Conservation (phyloP, 2,888 invertebrate genomes). For the Phalera bucephala region DNA sequence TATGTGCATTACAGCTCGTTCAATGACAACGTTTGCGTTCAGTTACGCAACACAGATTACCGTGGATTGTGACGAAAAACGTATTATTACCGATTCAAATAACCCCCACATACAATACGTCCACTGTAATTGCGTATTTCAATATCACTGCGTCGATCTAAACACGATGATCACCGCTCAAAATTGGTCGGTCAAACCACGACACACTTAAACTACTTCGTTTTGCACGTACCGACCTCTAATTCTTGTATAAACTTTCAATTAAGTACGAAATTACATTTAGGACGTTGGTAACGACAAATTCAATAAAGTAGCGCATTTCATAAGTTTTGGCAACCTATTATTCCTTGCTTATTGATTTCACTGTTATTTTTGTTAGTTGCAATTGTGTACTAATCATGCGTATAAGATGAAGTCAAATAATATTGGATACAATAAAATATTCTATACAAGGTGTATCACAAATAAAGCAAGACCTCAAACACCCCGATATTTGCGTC, state of each 20-base stretch:
- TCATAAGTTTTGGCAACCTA: constrained; percentile 14
- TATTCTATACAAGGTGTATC: too few species aligned
- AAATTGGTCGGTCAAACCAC: constrained; percentile 7
- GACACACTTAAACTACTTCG: constrained; percentile 14
- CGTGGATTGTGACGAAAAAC: constrained; percentile 58
- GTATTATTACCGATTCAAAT: constrained; percentile 48
- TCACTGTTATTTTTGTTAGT: constrained; percentile 12
- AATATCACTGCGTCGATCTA: constrained; percentile 21
- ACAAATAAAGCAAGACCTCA: too few species aligned
- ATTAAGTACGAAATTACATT: constrained; percentile 13
- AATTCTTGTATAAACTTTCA: constrained; percentile 17
- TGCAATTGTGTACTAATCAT: constrained; percentile 8
- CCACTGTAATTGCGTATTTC: constrained; percentile 17
- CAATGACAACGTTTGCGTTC: constrained; percentile 53
- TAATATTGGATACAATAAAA: neutral
- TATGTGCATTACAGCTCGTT: constrained; percentile 19
- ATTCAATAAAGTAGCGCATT: constrained; percentile 15
- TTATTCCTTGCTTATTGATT: constrained; percentile 12
- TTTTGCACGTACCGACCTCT: constrained; percentile 22
- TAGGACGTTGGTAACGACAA: constrained; percentile 8
- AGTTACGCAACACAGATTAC: constrained; percentile 65
- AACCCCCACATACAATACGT: constrained; percentile 33
- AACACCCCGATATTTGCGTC: too few species aligned
- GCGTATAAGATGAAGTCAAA: neutral
- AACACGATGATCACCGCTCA: constrained; percentile 18